A percentile compares a stretch with the other conserved stretches of the same genome.
Evolutionary conservation across 2,888 invertebrate genomes (phyloP).

Genomic region (Rotaria macrura): DNA sequence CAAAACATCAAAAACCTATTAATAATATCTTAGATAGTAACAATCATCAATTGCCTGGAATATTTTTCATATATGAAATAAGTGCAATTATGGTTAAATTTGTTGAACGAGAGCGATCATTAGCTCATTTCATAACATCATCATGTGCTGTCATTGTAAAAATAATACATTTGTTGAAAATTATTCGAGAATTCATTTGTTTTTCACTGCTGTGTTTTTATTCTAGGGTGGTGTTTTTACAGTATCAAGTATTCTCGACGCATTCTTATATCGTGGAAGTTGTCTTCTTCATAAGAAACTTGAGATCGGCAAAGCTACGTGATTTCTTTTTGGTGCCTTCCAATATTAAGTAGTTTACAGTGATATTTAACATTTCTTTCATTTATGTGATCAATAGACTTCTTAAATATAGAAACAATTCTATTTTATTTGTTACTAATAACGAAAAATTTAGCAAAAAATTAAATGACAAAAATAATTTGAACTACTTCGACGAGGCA

Average conservation of each 20-base stretch:
- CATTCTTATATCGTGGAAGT: slow-evolving; percentile 22
- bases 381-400: not conserved
- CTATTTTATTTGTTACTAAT: too few relatives aligned
- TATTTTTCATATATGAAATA: slow-evolving; percentile 88
- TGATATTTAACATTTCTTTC: not conserved
- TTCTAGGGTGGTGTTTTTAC: slow-evolving; percentile 30
- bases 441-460: too few relatives aligned
- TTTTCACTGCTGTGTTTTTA: not conserved
- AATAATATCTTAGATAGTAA: slow-evolving; percentile 41
- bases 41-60: slow-evolving; percentile 72
- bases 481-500: too few relatives aligned
- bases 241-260: slow-evolving; percentile 26
- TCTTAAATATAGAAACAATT: too few relatives aligned
- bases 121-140: slow-evolving; percentile 85
- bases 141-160: slow-evolving; percentile 75
- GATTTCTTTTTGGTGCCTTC: not conserved
- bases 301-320: slow-evolving; percentile 4
- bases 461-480: too few relatives aligned
- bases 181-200: not conserved
- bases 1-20: slow-evolving; percentile 68
- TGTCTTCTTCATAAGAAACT: not conserved
- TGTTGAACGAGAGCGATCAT: slow-evolving; percentile 65
- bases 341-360: not conserved
- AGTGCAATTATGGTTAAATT: slow-evolving; percentile 96
- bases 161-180: not conserved